Conservation (phyloP, 2,888 invertebrate species). For the Ectemnius continuus region DNA sequence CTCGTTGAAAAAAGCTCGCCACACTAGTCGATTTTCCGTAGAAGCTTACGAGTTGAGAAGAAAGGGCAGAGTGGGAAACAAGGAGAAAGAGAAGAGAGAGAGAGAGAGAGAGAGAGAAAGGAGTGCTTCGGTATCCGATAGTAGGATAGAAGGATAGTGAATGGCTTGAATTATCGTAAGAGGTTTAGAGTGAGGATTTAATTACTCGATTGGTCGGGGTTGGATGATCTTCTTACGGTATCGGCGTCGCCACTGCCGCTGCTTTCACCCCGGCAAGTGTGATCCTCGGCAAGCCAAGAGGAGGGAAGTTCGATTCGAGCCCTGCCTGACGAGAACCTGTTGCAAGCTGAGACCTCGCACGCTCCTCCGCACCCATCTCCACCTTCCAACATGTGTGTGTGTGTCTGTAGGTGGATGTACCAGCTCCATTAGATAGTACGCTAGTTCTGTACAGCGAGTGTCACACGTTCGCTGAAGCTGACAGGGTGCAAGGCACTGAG, state of each 20-base stretch:
- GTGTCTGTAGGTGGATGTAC: constrained; percentile 8
- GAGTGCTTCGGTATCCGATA: not conserved
- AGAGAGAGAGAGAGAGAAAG: not conserved
- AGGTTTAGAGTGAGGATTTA: constrained; percentile 34
- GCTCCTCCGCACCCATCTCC: constrained; percentile 1
- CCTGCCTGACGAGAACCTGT: constrained; percentile 49
- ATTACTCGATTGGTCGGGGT: constrained; percentile 37
- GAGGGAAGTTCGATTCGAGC: constrained; percentile 34
- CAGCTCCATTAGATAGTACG: not conserved
- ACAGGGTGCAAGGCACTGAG: constrained; percentile 8
- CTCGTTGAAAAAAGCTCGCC: not conserved
- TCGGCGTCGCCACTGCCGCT: constrained; percentile 19
- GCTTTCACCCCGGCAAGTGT: constrained; percentile 37
- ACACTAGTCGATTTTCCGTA: no score
- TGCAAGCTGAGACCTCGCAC: constrained; percentile 37
- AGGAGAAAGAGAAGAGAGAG: no score
- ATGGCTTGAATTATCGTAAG: constrained; percentile 21
- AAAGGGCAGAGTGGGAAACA: no score
- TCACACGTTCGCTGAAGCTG: constrained; percentile 13
- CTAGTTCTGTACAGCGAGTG: not conserved
- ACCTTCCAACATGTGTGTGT: constrained; percentile 3
- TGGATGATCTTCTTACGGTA: constrained; percentile 44
- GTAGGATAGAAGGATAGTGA: not conserved
- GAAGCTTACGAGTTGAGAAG: no score
- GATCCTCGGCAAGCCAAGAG: constrained; percentile 34